Evolutionary conservation across 2,888 invertebrate genomes (phyloP).

Genomic region (Myopa tessellatipennis): DNA sequence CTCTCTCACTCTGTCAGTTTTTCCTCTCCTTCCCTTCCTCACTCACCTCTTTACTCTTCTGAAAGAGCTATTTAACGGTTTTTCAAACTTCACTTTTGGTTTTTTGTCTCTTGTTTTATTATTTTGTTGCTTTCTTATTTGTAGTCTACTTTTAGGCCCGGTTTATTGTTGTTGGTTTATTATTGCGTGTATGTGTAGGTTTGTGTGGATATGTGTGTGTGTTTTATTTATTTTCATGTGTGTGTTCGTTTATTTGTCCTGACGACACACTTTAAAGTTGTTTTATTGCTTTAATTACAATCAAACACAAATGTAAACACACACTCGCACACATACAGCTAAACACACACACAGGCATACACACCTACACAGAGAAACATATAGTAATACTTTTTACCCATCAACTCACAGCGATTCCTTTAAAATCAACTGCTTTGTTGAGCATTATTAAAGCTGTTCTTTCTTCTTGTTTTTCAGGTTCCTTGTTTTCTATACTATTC

Average conservation of each 20-base stretch:
- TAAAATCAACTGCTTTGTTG: too few relatives aligned
- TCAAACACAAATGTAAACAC: neutral
- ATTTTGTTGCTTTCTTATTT: neutral
- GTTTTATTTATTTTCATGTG: neutral
- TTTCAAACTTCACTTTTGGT: too few relatives aligned
- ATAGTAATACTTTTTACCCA: neutral
- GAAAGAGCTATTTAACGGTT: too few relatives aligned
- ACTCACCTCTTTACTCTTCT: too few relatives aligned
- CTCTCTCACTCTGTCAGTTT: too few relatives aligned
- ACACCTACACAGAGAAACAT: neutral
- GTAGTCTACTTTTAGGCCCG: constrained; percentile 30
- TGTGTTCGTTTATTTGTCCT: neutral
- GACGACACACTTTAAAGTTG: neutral
- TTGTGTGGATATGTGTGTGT: neutral
- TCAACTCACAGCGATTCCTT: neutral
- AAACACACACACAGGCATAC: neutral
- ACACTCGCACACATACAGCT: neutral
- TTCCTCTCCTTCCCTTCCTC: too few relatives aligned
- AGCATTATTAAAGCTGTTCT: neutral
- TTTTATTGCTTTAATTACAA: constrained; percentile 22
- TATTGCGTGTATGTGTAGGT: too few relatives aligned
- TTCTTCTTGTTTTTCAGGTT: neutral
- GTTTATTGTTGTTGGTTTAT: too few relatives aligned
- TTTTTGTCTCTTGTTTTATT: too few relatives aligned
- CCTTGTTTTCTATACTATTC: too few relatives aligned